Conservation (phyloP, 2,797 vertebrate species). For the Chiloscyllium punctatum region DNA sequence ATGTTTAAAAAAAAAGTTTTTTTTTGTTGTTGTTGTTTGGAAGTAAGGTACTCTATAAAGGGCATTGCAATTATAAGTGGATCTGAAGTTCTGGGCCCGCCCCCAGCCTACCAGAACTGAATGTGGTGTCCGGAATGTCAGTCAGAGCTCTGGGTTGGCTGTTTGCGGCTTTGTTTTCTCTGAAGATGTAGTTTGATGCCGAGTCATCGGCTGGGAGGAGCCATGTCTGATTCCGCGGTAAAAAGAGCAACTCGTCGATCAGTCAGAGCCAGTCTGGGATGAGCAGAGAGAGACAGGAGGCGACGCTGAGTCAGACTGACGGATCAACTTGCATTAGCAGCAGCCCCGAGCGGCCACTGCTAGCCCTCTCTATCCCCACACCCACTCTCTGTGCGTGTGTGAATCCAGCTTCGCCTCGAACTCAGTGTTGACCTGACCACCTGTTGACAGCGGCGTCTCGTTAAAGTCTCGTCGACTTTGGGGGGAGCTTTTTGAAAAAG, state of each 20-base stretch:
- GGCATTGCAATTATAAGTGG: not conserved
- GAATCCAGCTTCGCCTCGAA: too few species aligned
- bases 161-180: not conserved
- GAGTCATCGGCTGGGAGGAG: conserved; percentile 17
- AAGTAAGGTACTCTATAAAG: not conserved
- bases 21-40: too few species aligned
- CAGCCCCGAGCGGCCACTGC: too few species aligned
- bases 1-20: too few species aligned
- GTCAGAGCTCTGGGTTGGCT: not conserved
- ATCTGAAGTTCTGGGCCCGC: too few species aligned
- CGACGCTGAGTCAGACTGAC: not conserved
- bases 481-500: not conserved
- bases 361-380: too few species aligned
- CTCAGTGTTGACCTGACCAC: not conserved
- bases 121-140: not conserved
- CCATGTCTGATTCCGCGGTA: not conserved
- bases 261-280: not conserved
- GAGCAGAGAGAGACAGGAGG: not conserved
- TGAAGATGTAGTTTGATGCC: not conserved
- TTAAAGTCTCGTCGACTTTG: not conserved
- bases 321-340: not conserved
- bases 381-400: not conserved
- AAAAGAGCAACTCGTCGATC: conserved; percentile 24
- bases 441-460: not conserved
- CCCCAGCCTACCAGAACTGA: not conserved